These are phyloP conservation scores for Alligator mississippiensis DNA, from an alignment of 2,113 vertebrate genomes.

Conservation along the genomic window DNA sequence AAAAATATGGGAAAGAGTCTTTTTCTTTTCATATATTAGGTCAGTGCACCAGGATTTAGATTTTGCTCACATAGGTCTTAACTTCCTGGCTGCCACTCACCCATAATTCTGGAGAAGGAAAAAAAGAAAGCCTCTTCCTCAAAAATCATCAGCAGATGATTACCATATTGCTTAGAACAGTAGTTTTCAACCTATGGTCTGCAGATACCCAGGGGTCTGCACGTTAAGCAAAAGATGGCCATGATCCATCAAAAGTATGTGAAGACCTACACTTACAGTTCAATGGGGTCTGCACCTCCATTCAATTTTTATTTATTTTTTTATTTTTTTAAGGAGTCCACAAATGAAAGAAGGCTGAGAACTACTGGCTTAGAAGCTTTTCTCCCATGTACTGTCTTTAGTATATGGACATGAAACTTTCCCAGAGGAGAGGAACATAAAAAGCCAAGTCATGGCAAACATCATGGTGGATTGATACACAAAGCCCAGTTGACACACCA, in stretches of 20 bases:
- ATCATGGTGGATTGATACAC: not conserved
- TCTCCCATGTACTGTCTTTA: not conserved
- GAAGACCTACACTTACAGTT: no score
- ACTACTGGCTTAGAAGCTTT: not conserved
- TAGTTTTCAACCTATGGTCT: no score
- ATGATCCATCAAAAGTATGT: no score
- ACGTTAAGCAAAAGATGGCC: no score
- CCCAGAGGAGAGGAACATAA: not conserved
- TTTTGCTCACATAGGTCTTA: not conserved
- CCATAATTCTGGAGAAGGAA: not conserved
- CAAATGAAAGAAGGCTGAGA: no score
- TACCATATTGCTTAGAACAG: no score
- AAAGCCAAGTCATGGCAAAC: not conserved
- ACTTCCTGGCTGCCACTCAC: not conserved
- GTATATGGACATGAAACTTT: not conserved
- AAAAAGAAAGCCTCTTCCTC: not conserved
- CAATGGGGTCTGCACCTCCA: no score
- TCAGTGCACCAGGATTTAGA: not conserved
- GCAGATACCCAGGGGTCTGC: no score
- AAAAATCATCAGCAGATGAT: not conserved
- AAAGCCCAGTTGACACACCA: fast-evolving
- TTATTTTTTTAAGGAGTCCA: no score
- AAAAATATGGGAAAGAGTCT: not conserved
- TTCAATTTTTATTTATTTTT: no score
- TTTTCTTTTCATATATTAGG: fast-evolving